A percentile compares a stretch with the other conserved stretches of the same genome.
These are phyloP conservation scores for Dolichotis patagonum DNA, from an alignment of 2,113 vertebrate genomes.

Conservation along the genomic window DNA sequence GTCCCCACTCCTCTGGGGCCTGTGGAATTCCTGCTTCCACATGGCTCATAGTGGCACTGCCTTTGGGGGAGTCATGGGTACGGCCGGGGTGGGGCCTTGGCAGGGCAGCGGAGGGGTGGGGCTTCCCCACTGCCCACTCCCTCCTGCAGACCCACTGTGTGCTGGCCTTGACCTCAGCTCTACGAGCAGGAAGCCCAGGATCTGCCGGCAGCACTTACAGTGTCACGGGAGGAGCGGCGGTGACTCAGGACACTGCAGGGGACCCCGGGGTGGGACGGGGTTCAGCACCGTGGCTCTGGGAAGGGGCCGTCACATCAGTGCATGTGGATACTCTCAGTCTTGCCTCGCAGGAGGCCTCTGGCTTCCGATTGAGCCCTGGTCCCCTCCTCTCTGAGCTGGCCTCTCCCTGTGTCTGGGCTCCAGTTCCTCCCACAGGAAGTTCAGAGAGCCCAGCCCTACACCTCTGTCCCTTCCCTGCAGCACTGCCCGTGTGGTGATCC, in stretches of 20 bases:
- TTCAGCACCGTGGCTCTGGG: neutral
- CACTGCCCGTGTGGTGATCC: neutral
- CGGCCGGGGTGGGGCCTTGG: neutral
- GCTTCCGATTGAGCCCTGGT: neutral
- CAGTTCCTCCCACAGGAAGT: neutral
- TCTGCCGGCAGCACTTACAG: neutral
- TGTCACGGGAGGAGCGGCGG: neutral
- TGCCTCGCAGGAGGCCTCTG: neutral
- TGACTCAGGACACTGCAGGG: neutral
- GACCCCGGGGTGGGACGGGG: neutral
- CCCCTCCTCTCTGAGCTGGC: neutral
- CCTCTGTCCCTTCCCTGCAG: neutral
- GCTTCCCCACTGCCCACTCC: neutral
- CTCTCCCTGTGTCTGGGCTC: neutral
- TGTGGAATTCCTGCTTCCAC: neutral
- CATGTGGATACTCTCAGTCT: neutral
- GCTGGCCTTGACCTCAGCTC: neutral
- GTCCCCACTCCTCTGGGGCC: no score
- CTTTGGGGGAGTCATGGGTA: no score
- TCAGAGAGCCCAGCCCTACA: neutral
- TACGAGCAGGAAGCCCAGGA: neutral
- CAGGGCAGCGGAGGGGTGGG: neutral
- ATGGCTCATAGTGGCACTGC: fast-evolving
- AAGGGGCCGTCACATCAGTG: fast-evolving
- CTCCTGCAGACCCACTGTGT: neutral